Evolutionary conservation across 2,797 vertebrate genomes (phyloP).

Genomic region (Semaprochilodus insignis): DNA sequence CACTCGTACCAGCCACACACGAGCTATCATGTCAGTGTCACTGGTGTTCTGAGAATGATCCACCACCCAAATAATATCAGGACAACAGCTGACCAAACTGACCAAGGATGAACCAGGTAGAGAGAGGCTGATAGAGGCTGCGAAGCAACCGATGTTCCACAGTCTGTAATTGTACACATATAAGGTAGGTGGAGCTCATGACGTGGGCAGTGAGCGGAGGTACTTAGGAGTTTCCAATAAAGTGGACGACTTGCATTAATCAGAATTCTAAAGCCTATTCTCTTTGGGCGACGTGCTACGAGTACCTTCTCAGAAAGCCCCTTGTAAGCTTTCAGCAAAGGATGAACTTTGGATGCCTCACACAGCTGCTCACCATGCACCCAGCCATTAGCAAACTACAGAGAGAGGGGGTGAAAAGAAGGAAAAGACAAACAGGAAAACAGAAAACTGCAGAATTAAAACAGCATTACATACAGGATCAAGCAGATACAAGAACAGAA

Average conservation of each 20-base stretch:
- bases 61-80: too few relatives aligned
- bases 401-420: neutral
- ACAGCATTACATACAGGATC: neutral
- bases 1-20: too few relatives aligned
- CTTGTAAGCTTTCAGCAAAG: slow-evolving; percentile 92
- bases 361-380: slow-evolving; percentile 88
- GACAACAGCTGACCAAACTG: too few relatives aligned
- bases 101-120: too few relatives aligned
- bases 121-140: too few relatives aligned
- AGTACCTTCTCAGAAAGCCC: slow-evolving; percentile 89
- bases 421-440: neutral
- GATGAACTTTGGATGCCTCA: slow-evolving; percentile 88
- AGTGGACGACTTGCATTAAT: neutral
- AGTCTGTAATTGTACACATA: neutral
- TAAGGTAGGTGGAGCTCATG: neutral
- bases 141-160: neutral
- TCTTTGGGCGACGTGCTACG: neutral
- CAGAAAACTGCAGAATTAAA: neutral
- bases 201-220: too few relatives aligned
- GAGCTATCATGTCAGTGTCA: too few relatives aligned
- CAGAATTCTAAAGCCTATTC: neutral
- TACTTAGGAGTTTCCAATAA: neutral
- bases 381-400: slow-evolving; percentile 91
- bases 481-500: neutral
- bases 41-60: too few relatives aligned